phyloP scores from a whole-genome alignment of 2,797 vertebrate genomes.

The Schizothorax lantsangensis region DNA sequence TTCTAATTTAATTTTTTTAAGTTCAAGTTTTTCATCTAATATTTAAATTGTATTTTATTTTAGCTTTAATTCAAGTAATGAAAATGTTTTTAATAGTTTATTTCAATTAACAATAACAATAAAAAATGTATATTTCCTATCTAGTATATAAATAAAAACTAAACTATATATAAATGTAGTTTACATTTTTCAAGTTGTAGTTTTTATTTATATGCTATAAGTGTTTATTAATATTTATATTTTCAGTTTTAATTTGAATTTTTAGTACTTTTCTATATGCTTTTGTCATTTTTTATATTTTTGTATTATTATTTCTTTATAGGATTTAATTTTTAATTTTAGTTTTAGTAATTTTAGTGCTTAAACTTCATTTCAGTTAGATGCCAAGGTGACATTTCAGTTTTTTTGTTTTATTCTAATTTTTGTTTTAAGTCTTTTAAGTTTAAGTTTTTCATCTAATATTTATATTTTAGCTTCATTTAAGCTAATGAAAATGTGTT shows the following conservation, averaged over 20 bases:
- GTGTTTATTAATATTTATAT: background rate
- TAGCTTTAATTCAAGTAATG: background rate
- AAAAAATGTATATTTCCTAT: background rate
- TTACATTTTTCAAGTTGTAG: too few relatives aligned
- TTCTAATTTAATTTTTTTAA: too few relatives aligned
- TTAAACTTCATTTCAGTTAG: background rate
- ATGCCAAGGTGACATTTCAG: background rate
- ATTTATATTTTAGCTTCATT: background rate
- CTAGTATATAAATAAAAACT: too few relatives aligned
- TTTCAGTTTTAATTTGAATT: too few relatives aligned
- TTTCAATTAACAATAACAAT: background rate
- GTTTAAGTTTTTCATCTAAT: background rate
- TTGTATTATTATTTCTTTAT: background rate
- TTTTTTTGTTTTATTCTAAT: too few relatives aligned
- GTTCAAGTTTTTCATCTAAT: background rate
- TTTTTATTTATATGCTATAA: background rate
- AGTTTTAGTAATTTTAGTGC: background rate
- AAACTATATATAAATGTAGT: too few relatives aligned
- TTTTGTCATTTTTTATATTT: background rate
- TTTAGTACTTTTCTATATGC: too few relatives aligned
- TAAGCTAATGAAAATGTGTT: background rate
- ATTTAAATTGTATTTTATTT: background rate
- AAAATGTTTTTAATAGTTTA: background rate
- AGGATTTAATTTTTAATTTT: background rate
- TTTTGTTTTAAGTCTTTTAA: background rate